phyloP scores from a whole-genome alignment of 2,797 vertebrate genomes.

The Naso thynnoides region DNA sequence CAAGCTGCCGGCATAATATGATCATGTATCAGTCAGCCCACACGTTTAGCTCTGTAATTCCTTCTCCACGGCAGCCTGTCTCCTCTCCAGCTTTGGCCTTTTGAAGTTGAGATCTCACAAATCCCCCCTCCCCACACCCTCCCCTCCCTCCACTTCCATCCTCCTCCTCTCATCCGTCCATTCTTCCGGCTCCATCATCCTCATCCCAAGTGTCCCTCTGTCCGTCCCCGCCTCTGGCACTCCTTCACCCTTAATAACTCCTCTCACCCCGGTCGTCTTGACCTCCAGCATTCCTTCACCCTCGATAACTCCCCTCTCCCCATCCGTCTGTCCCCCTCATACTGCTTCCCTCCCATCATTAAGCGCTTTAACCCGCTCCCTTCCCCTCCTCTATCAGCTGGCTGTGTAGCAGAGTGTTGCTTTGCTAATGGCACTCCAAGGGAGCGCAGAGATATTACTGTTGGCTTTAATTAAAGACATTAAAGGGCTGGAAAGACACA shows the following conservation, averaged over 20 bases:
- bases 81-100: slow-evolving; percentile 64
- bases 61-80: slow-evolving; percentile 53
- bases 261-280: slow-evolving; percentile 23
- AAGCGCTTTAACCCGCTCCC: slow-evolving; percentile 35
- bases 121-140: slow-evolving; percentile 3
- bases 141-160: background rate
- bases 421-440: slow-evolving; percentile 76
- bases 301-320: slow-evolving; percentile 26
- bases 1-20: slow-evolving; percentile 58
- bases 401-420: slow-evolving; percentile 61
- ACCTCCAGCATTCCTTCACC: slow-evolving; percentile 48
- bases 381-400: slow-evolving; percentile 52
- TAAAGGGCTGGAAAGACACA: slow-evolving; percentile 77
- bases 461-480: slow-evolving; percentile 84
- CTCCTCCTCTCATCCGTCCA: slow-evolving; percentile 12
- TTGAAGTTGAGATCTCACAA: slow-evolving; percentile 69
- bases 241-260: slow-evolving; percentile 49
- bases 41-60: slow-evolving; percentile 64
- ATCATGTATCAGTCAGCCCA: slow-evolving; percentile 69
- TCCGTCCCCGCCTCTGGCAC: slow-evolving; percentile 34
- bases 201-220: slow-evolving; percentile 31
- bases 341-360: slow-evolving; percentile 55
- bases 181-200: slow-evolving; percentile 31
- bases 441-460: slow-evolving; percentile 75
- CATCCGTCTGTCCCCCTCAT: slow-evolving; percentile 16